Base-by-base conservation (phyloP, 1,140 invertebrate genomes). In the Bathynomus jamesi region DNA sequence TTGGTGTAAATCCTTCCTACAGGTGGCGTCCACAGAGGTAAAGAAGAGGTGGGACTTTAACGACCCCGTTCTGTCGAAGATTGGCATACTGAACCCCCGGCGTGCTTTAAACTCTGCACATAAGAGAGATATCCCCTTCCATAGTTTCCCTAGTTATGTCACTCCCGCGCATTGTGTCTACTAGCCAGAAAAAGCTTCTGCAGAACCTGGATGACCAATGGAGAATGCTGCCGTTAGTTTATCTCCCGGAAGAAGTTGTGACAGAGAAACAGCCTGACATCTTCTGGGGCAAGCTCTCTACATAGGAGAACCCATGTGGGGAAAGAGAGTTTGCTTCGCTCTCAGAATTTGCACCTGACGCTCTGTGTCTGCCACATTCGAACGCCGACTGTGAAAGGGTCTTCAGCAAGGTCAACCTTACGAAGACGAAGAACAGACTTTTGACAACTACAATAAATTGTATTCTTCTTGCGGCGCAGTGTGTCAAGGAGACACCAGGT, bases 131-230 rank as follows among this genome's bases (percentile, higher is more conserved):
- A n/a, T n/a, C n/a, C n/a, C n/a, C n/a, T n/a, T n/a, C n/a, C n/a
- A n/a, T n/a, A n/a, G n/a, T n/a, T n/a, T n/a, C n/a, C n/a, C n/a
- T n/a, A n/a, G n/a, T n/a, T n/a, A n/a, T n/a, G n/a, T n/a, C n/a
- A n/a, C n/a, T n/a, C n/a, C n/a, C n/a, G n/a, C n/a, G n/a, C n/a
- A n/a, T n/a, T n/a, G n/a, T n/a, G n/a, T n/a, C n/a, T n/a, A n/a
- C n/a, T n/a, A n/a, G n/a, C n/a, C n/a, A n/a, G n/a, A n/a, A n/a
- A n/a, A n/a, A n/a, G n/a, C n/a, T n/a, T n/a, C 24, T 69, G 8
- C 67, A 69, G 30, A 28, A 61, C 28, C 24, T 69, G n/a, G 67
- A 69, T 29, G 53, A 69, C 28, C 40, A 69, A 24, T 69, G 67
- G 67, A 4, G 67, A 53, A 53, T 2, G 27, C 53, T 69, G 24